These are phyloP conservation scores for Nycticorax nycticorax DNA, from an alignment of 2,113 vertebrate genomes.

Conservation along the genomic window DNA sequence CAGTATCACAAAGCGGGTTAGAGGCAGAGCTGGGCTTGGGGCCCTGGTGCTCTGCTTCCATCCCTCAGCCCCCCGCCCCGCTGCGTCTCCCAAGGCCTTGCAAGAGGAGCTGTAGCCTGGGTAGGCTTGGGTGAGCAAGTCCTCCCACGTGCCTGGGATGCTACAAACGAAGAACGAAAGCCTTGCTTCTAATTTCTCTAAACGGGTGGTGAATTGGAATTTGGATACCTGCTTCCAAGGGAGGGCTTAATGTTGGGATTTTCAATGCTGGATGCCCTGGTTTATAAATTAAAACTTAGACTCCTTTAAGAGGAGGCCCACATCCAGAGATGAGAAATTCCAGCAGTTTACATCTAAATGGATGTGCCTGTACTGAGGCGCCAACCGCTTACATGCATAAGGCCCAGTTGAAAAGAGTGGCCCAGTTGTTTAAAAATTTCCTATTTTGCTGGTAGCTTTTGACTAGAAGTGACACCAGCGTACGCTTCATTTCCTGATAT, in stretches of 20 bases:
- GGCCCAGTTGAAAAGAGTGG: neutral
- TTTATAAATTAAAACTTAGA: neutral
- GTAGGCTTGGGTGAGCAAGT: neutral
- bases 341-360: neutral
- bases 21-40: neutral
- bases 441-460: neutral
- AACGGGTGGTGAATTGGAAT: neutral
- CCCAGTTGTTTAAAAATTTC: neutral
- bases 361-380: neutral
- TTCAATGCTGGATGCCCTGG: neutral
- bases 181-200: neutral
- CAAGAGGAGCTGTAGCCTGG: neutral
- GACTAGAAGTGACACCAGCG: neutral
- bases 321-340: neutral
- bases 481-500: neutral
- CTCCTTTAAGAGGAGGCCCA: neutral
- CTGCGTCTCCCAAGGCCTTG: neutral
- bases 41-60: rapidly evolving
- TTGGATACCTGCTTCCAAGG: neutral
- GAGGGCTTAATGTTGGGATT: neutral
- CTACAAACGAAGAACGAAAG: neutral
- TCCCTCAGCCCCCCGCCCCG: neutral
- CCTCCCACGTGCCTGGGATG: neutral
- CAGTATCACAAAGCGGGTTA: neutral
- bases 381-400: neutral